phyloP scores from a whole-genome alignment of 1,140 invertebrate species.

The Nasonia giraulti region DNA sequence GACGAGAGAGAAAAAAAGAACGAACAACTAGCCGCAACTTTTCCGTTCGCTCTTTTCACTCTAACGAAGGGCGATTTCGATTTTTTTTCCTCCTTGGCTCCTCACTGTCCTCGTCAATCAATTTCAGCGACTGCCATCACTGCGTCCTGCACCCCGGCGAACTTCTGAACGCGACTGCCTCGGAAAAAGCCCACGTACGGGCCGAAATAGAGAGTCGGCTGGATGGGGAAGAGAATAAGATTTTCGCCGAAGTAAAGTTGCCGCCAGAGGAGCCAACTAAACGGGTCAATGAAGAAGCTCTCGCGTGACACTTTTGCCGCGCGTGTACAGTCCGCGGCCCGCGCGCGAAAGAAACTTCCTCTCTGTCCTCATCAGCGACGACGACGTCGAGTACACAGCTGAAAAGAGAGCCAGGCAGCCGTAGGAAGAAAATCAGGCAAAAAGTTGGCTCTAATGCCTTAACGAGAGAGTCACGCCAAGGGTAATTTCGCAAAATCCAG shows the following conservation, averaged over 20 bases:
- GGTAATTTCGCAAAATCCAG: background rate
- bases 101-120: background rate
- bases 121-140: constrained; percentile 1
- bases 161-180: background rate
- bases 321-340: too few species aligned
- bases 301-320: background rate
- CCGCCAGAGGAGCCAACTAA: background rate
- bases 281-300: background rate
- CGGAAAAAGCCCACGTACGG: background rate
- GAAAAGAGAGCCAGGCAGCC: background rate
- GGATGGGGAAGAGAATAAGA: background rate
- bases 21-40: too few species aligned
- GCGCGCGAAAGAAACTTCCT: background rate
- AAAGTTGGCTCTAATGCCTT: background rate
- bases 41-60: background rate
- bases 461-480: constrained; percentile 9
- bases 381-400: background rate
- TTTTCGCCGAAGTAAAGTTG: background rate
- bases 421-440: background rate
- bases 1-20: too few species aligned
- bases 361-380: background rate
- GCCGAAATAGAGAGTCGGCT: background rate
- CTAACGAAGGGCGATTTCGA: background rate
- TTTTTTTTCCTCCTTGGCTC: constrained; percentile 50
- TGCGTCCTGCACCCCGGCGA: background rate